Percentiles rank a stretch among this genome's conserved stretches.
Conservation (phyloP, 2,113 vertebrate genomes). For the Indicator maculatus region DNA sequence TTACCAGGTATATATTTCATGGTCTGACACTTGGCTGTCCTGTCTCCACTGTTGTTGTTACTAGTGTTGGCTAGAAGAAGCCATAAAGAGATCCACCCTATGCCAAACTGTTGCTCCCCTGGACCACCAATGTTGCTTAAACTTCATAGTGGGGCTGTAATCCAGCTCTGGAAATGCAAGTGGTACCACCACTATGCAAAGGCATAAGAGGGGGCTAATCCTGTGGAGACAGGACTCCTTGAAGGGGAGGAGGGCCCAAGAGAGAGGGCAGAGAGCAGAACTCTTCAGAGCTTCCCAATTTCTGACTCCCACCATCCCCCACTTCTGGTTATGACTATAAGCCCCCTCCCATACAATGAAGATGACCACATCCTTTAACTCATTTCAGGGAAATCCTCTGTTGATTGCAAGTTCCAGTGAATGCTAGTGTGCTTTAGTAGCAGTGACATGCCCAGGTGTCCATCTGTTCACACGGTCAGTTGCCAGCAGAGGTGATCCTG, state of each 20-base stretch:
- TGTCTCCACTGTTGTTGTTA: background rate
- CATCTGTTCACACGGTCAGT: fast-evolving
- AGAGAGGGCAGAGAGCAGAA: background rate
- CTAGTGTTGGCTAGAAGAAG: background rate
- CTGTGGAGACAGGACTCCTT: background rate
- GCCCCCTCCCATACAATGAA: background rate
- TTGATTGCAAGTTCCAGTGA: background rate
- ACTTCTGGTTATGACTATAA: background rate
- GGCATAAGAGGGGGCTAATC: background rate
- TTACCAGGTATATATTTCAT: background rate
- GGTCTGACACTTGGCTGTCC: background rate
- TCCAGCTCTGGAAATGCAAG: background rate
- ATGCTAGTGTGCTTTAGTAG: background rate
- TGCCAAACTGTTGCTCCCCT: background rate
- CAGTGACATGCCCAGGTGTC: background rate
- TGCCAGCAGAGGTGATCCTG: background rate
- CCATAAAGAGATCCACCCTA: background rate
- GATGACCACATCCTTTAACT: background rate
- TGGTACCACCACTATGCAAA: background rate
- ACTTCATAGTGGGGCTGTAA: background rate
- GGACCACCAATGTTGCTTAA: background rate
- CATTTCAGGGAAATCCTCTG: background rate
- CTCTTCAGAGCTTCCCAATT: background rate
- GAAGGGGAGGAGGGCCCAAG: background rate
- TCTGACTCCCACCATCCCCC: background rate